Evolutionary conservation across 2,113 vertebrate species (phyloP).

Genomic region (Lucifuga dentata): DNA sequence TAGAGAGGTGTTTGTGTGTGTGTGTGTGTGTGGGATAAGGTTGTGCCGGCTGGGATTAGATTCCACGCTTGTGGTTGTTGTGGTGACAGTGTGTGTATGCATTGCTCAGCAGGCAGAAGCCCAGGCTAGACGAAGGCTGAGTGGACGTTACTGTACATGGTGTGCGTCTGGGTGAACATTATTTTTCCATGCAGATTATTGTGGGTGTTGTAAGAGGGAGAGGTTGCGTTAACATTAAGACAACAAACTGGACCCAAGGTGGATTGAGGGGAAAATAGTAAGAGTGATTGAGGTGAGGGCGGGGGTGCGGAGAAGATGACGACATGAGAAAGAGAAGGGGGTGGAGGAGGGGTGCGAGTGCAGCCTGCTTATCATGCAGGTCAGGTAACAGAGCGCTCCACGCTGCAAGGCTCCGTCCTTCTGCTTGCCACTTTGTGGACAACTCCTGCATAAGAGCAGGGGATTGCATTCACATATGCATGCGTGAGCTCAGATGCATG

Average conservation of each 20-base stretch:
- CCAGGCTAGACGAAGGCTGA: slow-evolving; percentile 35
- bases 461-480: not conserved
- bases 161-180: slow-evolving; percentile 21
- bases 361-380: slow-evolving; percentile 83
- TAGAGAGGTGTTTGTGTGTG: slow-evolving; percentile 9
- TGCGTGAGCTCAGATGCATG: slow-evolving; percentile 13
- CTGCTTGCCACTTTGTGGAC: slow-evolving; percentile 44
- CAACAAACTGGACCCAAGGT: slow-evolving; percentile 26
- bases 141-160: slow-evolving; percentile 37
- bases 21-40: slow-evolving; percentile 9
- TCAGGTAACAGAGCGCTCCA: slow-evolving; percentile 76
- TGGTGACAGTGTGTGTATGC: slow-evolving; percentile 67
- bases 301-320: slow-evolving; percentile 64
- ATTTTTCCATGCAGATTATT: slow-evolving; percentile 1
- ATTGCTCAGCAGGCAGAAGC: slow-evolving; percentile 33
- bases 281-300: slow-evolving; percentile 46
- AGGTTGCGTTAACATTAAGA: slow-evolving; percentile 22
- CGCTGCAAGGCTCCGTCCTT: slow-evolving; percentile 66
- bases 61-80: slow-evolving; percentile 71
- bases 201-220: slow-evolving; percentile 5
- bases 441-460: slow-evolving; percentile 19
- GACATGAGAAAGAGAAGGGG: slow-evolving; percentile 64
- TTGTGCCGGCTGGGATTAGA: slow-evolving; percentile 49
- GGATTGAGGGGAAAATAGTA: slow-evolving; percentile 32
- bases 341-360: slow-evolving; percentile 68